Conservation (phyloP, 2,113 vertebrate species). For the Eulemur macaco region DNA sequence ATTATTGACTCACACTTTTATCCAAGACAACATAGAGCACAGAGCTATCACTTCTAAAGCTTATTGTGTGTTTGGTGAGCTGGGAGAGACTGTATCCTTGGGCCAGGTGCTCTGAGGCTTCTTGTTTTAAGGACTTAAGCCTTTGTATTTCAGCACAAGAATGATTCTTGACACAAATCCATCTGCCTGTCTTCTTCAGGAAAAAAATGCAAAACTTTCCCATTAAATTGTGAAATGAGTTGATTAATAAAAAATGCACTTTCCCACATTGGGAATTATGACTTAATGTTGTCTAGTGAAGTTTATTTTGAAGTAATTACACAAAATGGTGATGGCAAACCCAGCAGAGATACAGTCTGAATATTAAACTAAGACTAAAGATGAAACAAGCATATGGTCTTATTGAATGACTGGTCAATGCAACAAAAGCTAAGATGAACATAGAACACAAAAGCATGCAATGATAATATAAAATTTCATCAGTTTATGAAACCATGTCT, state of each 20-base stretch:
- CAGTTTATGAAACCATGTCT: neutral
- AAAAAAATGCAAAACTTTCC: constrained; percentile 29
- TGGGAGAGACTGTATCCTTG: neutral
- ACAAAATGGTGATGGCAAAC: constrained; percentile 52
- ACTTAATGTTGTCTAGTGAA: constrained; percentile 69
- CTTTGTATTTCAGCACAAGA: neutral
- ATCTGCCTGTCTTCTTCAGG: constrained; percentile 20
- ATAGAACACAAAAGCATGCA: neutral
- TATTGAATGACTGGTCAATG: neutral
- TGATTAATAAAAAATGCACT: constrained; percentile 67
- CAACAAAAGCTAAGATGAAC: neutral
- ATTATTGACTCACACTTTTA: neutral
- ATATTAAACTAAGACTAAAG: constrained; percentile 50
- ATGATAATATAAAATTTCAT: neutral
- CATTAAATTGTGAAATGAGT: constrained; percentile 56
- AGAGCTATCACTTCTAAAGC: neutral
- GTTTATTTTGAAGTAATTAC: constrained; percentile 76
- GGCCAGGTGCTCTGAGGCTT: neutral
- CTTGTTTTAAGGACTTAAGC: neutral
- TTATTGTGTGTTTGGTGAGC: neutral
- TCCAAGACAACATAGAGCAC: neutral
- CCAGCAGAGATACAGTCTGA: neutral
- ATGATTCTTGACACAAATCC: neutral
- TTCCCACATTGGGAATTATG: constrained; percentile 20
- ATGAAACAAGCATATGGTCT: constrained; percentile 27